A percentile compares a stretch with the other conserved stretches of the same genome.
These are phyloP conservation scores for Coptotermes formosanus DNA, from an alignment of 1,140 invertebrate genomes.

Conservation along the genomic window DNA sequence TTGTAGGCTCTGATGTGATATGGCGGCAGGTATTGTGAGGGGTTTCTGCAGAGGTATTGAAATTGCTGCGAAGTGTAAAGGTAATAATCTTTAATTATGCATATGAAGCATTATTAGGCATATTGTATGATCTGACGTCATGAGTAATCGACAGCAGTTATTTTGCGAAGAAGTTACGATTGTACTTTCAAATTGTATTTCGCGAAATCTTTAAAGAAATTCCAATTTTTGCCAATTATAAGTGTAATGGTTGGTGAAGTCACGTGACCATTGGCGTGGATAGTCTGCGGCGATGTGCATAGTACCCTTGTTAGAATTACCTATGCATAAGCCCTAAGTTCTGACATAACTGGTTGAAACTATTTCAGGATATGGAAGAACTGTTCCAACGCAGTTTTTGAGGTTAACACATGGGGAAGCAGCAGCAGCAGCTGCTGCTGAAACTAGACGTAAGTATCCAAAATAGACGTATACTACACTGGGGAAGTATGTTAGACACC, in stretches of 20 bases:
- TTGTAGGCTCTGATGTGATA: not conserved
- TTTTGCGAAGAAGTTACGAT: not conserved
- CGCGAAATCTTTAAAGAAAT: too few species aligned
- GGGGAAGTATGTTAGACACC: not conserved
- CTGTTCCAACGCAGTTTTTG: not conserved
- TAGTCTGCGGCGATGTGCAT: not conserved
- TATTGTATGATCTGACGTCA: not conserved
- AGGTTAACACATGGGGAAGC: conserved; percentile 26
- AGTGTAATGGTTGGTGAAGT: not conserved
- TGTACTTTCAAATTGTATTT: too few species aligned
- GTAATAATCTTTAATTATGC: not conserved
- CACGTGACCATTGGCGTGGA: not conserved
- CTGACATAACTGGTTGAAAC: not conserved
- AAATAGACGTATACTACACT: not conserved
- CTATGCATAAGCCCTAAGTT: too few species aligned
- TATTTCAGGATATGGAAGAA: conserved; percentile 1
- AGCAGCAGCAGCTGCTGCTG: not conserved
- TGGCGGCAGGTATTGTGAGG: not conserved
- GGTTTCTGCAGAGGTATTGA: not conserved
- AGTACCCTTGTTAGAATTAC: too few species aligned
- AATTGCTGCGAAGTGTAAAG: not conserved
- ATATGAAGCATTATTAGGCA: not conserved
- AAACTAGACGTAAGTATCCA: conserved; percentile 27
- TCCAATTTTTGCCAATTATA: not conserved
- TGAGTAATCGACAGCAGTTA: not conserved